A percentile compares a stretch with the other conserved stretches of the same genome.
Evolutionary conservation across 2,888 invertebrate genomes (phyloP).

Genomic region (Timema cristinae): DNA sequence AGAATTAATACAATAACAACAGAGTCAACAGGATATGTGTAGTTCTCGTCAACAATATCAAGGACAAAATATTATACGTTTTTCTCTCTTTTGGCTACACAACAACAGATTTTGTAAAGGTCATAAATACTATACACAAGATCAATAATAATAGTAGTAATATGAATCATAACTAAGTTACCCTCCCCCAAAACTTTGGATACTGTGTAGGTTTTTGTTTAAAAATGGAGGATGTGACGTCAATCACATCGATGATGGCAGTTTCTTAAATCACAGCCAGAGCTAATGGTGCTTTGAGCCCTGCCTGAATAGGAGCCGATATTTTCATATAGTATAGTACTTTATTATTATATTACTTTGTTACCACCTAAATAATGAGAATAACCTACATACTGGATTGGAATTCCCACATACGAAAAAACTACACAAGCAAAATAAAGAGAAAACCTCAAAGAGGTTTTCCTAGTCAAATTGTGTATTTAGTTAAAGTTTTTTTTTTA

Average conservation of each 20-base stretch:
- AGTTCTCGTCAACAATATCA: slow-evolving; percentile 22
- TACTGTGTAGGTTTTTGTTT: slow-evolving; percentile 20
- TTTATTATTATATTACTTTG: slow-evolving; percentile 31
- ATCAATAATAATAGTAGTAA: slow-evolving; percentile 25
- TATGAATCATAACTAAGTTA: slow-evolving; percentile 20
- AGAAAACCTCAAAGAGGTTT: slow-evolving; percentile 25
- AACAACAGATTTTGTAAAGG: slow-evolving; percentile 14
- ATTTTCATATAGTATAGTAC: slow-evolving; percentile 23
- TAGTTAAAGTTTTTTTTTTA: slow-evolving; percentile 16
- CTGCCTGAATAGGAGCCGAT: slow-evolving; percentile 33
- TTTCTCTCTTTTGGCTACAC: slow-evolving; percentile 1
- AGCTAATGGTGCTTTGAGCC: slow-evolving; percentile 30
- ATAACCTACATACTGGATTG: slow-evolving; percentile 29
- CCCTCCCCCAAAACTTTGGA: slow-evolving; percentile 24
- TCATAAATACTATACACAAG: slow-evolving; percentile 17
- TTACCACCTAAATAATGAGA: slow-evolving; percentile 33
- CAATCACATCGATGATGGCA: slow-evolving; percentile 32
- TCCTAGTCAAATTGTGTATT: slow-evolving; percentile 24
- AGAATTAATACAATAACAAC: slow-evolving; percentile 32
- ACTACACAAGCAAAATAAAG: slow-evolving; percentile 28
- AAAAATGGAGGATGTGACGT: slow-evolving; percentile 24
- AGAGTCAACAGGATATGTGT: slow-evolving; percentile 34
- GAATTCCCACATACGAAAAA: slow-evolving; percentile 29
- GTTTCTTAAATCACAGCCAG: slow-evolving; percentile 37
- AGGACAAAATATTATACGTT: slow-evolving; percentile 15